Conservation (phyloP, 1,140 invertebrate species). For the Dreissena rostriformis region DNA sequence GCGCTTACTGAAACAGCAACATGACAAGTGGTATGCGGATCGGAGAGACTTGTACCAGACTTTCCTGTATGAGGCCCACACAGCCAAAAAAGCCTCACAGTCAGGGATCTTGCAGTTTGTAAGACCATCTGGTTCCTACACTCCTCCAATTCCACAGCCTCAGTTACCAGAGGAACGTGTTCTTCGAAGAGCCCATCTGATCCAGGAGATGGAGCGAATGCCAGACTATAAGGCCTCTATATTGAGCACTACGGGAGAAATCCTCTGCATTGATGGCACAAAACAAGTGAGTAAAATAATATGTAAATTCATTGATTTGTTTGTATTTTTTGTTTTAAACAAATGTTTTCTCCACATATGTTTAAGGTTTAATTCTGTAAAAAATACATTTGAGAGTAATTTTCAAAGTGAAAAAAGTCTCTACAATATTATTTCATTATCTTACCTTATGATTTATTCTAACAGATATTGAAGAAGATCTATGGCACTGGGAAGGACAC, state of each 20-base stretch:
- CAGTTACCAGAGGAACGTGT: neutral
- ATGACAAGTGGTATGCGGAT: slow-evolving; percentile 4
- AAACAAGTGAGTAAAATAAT: neutral
- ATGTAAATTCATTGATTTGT: no score
- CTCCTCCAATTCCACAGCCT: neutral
- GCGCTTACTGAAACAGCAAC: neutral
- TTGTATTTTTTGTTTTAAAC: no score
- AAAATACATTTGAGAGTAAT: no score
- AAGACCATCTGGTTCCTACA: neutral
- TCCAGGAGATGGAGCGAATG: neutral
- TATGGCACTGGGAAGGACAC: neutral
- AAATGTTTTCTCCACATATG: no score
- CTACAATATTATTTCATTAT: no score
- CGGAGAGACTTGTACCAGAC: slow-evolving; percentile 6
- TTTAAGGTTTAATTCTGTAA: no score
- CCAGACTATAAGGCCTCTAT: neutral
- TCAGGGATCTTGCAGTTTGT: neutral
- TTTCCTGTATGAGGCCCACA: no score
- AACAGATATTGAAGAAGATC: slow-evolving; percentile 17
- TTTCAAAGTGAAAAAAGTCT: no score
- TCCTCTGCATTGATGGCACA: neutral
- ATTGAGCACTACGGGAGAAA: neutral
- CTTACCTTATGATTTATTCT: no score
- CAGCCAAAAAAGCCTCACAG: neutral
- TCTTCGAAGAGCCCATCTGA: slow-evolving; percentile 1